Conservation (phyloP, 2,888 invertebrate species). For the Sarcophaga variegata region DNA sequence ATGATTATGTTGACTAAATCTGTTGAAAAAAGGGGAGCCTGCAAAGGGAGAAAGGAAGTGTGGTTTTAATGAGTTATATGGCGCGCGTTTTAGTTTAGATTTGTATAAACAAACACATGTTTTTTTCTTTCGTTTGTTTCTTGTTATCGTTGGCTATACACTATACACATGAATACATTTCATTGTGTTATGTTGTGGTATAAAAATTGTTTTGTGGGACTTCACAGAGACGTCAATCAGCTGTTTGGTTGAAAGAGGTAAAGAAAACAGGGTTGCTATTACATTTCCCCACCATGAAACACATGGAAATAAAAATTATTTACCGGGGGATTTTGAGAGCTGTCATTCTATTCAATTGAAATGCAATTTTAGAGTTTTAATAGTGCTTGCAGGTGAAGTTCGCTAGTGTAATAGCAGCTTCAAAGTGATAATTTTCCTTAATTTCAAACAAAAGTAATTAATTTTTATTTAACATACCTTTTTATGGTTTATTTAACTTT, state of each 20-base stretch:
- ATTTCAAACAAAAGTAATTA: too few species aligned
- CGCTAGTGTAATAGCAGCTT: too few species aligned
- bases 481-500: background rate
- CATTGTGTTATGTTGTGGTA: slow-evolving; percentile 30
- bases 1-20: slow-evolving; percentile 4
- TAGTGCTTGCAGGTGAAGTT: too few species aligned
- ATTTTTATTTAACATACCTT: too few species aligned
- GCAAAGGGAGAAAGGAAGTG: too few species aligned
- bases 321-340: background rate
- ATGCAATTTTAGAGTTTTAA: too few species aligned
- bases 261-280: slow-evolving; percentile 38
- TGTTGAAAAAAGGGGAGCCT: background rate
- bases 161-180: background rate
- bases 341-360: too few species aligned
- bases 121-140: slow-evolving; percentile 24
- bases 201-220: slow-evolving; percentile 6
- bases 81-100: slow-evolving; percentile 47
- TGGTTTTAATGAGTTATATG: slow-evolving; percentile 30
- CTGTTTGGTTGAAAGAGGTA: slow-evolving; percentile 51
- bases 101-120: slow-evolving; percentile 53
- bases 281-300: background rate
- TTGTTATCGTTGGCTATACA: slow-evolving; percentile 31
- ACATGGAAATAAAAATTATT: background rate
- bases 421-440: too few species aligned
- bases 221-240: slow-evolving; percentile 53